Conservation (phyloP, 2,888 invertebrate genomes). For the Pterostichus madidus region DNA sequence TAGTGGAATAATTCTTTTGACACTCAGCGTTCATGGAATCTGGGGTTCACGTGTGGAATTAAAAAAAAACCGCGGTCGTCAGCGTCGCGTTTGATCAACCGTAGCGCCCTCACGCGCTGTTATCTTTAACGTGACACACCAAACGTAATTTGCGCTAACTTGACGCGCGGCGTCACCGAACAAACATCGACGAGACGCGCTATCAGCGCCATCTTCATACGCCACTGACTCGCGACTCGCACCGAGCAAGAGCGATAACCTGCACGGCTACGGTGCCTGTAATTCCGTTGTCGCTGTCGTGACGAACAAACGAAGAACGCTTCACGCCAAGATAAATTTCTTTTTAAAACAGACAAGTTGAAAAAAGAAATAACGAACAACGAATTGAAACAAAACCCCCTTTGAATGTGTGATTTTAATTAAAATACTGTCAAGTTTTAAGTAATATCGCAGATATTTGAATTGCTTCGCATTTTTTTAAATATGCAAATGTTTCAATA, state of each 20-base stretch:
- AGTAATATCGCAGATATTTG: slow-evolving; percentile 8
- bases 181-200: slow-evolving; percentile 29
- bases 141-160: slow-evolving; percentile 45
- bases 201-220: slow-evolving; percentile 37
- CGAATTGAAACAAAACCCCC: slow-evolving; percentile 34
- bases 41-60: slow-evolving; percentile 32
- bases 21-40: slow-evolving; percentile 34
- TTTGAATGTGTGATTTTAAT: slow-evolving; percentile 61
- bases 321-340: slow-evolving; percentile 50
- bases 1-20: slow-evolving; percentile 57
- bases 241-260: slow-evolving; percentile 16
- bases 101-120: slow-evolving; percentile 26
- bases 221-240: not conserved
- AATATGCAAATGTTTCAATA: no score
- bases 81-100: slow-evolving; percentile 26
- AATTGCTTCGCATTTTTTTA: no score
- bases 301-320: slow-evolving; percentile 25
- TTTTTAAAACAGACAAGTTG: slow-evolving; percentile 49
- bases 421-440: slow-evolving; percentile 59
- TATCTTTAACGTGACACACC: slow-evolving; percentile 48
- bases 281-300: slow-evolving; percentile 20
- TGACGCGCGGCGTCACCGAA: slow-evolving; percentile 39
- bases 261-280: not conserved
- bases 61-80: slow-evolving; percentile 29
- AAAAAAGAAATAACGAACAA: slow-evolving; percentile 44